phyloP scores from a whole-genome alignment of 2,888 invertebrate genomes.

The Microctonus brassicae region DNA sequence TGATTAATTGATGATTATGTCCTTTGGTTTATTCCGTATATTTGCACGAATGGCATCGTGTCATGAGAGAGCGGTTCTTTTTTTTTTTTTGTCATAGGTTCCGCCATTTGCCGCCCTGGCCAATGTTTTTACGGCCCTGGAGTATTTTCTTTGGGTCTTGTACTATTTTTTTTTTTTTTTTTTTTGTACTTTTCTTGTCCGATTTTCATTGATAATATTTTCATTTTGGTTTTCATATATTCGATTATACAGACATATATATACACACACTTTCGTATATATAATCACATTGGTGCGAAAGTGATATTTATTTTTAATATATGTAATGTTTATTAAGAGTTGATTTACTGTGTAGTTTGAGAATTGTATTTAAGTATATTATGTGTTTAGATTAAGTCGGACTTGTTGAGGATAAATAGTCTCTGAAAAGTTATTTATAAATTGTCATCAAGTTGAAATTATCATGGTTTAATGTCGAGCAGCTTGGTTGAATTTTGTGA shows the following conservation, averaged over 20 bases:
- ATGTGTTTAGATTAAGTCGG: neutral
- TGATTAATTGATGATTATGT: too few species aligned
- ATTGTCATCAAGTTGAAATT: slow-evolving; percentile 4
- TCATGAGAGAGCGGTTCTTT: neutral
- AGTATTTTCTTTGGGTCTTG: slow-evolving; percentile 11
- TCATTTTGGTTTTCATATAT: neutral
- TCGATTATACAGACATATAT: neutral
- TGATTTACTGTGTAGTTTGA: neutral
- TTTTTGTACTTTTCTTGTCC: too few species aligned
- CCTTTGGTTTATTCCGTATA: neutral
- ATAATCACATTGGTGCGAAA: slow-evolving; percentile 20
- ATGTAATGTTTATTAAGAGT: neutral
- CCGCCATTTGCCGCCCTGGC: slow-evolving; percentile 39
- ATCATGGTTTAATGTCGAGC: slow-evolving; percentile 14
- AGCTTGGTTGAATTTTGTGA: neutral
- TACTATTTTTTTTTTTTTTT: neutral
- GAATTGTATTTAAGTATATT: neutral
- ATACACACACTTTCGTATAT: slow-evolving; percentile 29
- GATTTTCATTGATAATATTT: too few species aligned
- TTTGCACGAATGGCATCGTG: neutral
- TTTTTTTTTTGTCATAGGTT: slow-evolving; percentile 21
- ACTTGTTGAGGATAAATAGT: neutral
- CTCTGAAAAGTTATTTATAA: slow-evolving; percentile 18
- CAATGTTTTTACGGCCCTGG: slow-evolving; percentile 32
- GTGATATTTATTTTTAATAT: neutral